Base-by-base conservation (phyloP, 2,888 invertebrate species). In the Andrena fulva region DNA sequence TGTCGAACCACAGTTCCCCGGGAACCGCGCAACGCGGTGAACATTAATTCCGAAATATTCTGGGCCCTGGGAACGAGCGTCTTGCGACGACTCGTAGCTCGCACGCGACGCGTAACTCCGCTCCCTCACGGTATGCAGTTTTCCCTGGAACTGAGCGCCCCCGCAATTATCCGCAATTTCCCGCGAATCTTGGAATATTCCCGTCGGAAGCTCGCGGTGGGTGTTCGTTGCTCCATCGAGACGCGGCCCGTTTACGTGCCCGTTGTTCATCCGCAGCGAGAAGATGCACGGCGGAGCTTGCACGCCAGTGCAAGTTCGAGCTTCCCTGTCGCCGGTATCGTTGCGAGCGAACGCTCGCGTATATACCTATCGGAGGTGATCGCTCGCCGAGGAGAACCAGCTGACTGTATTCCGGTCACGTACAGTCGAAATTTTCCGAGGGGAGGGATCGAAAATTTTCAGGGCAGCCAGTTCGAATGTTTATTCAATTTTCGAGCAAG, bases 401-500 rank as follows among this genome's bases (percentile, higher is more conserved):
- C 59, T 12, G 64, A 71, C 66, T 33, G 85, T 80, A 92, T 73
- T 85, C 91, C 50, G 85, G 90, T 92, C 92, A 92, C 92, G 92
- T 92, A 91, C 86, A 83, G 87, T 77, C 87, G 86, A 86, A 91
- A 91, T 90, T 89, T 90, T 84, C 90, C 31, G 24, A 77, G 70
- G 73, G 80, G 86, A 86, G 85, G 6, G 29, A 86, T 88, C 84
- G 87, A 90, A 92, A 91, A 92, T 92, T 87, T 90, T 91, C 88
- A 87, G 84, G 82, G 80, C 66, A 73, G 59, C 72, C 69, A 72
- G 83, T 78, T 70, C 78, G 85, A 86, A 84, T 89, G 88, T 91
- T 89, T 84, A 91, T 89, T 89, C 83, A 85, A 89, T 89, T 89
- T 83, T 68, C 63, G 68, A 33, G 52, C 62, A 62, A 42, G 54